Evolutionary conservation across 1,140 invertebrate species (phyloP).

Genomic region (Drosophila subpulchrella): DNA sequence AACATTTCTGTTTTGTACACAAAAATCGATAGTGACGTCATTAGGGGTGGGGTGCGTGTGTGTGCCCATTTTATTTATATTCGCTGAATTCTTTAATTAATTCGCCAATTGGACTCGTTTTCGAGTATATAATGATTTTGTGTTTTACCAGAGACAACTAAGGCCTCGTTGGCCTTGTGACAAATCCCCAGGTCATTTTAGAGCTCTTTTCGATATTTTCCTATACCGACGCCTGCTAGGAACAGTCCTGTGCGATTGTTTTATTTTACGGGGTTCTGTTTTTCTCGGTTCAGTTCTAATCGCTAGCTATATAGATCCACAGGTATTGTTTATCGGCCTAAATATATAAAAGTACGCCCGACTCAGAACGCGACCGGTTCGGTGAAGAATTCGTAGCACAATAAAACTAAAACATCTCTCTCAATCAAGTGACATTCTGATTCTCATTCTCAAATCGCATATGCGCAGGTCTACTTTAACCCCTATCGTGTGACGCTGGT

Average conservation of each 20-base stretch:
- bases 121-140: not conserved
- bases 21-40: conserved; percentile 83
- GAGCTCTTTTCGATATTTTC: not conserved
- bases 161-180: conserved; percentile 98
- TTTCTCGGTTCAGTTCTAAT: not conserved
- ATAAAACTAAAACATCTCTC: conserved; percentile 26
- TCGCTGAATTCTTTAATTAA: conserved; percentile 7
- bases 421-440: not conserved
- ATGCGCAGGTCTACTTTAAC: conserved; percentile 50
- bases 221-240: not conserved
- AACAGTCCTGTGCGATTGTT: not conserved
- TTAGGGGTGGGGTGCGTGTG: conserved; percentile 42
- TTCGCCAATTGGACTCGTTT: not conserved
- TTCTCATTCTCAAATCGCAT: conserved; percentile 13
- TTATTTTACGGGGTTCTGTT: no score
- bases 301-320: conserved; percentile 14
- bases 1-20: no score
- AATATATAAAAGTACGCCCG: conserved; percentile 13
- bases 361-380: conserved; percentile 48
- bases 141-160: conserved; percentile 96
- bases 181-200: conserved; percentile 95
- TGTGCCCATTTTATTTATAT: conserved; percentile 19
- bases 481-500: conserved; percentile 16
- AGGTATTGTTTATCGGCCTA: conserved; percentile 14
- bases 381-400: conserved; percentile 38